Percentiles rank a stretch among this genome's conserved stretches.
Conservation (phyloP, 1,140 invertebrate species). For the Drosophila saltans region DNA sequence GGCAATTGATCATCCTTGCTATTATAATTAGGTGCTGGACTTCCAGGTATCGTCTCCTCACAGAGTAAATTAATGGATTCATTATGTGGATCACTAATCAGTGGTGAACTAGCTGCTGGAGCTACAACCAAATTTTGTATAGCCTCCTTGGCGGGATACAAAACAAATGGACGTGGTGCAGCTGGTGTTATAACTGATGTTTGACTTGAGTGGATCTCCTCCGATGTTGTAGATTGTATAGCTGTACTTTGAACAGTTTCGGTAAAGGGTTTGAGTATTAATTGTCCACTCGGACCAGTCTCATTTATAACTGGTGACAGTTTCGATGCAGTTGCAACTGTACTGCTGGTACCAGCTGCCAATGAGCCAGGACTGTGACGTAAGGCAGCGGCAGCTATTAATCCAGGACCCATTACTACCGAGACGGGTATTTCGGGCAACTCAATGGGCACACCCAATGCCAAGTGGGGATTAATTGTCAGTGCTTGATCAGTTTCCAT, state of each 20-base stretch:
- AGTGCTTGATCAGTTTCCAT: constrained; percentile 2
- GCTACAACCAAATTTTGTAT: constrained; percentile 33
- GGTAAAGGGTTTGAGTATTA: constrained; percentile 11
- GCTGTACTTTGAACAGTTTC: constrained; percentile 13
- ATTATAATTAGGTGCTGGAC: constrained; percentile 87
- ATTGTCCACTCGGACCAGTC: neutral
- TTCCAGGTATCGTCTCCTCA: constrained; percentile 94
- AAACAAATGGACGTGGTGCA: constrained; percentile 39
- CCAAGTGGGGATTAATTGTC: neutral
- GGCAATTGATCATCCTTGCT: constrained; percentile 79
- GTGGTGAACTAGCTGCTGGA: constrained; percentile 50
- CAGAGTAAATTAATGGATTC: constrained; percentile 89
- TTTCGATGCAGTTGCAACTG: neutral
- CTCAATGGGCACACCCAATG: constrained; percentile 67
- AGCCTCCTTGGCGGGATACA: constrained; percentile 49
- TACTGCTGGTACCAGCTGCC: no score
- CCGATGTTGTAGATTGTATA: neutral
- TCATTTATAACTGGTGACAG: neutral
- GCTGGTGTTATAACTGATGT: neutral
- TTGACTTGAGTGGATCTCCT: constrained; percentile 1
- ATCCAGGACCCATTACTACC: constrained; percentile 60
- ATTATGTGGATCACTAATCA: constrained; percentile 78
- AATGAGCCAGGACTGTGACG: constrained; percentile 45
- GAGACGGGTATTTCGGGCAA: constrained; percentile 75
- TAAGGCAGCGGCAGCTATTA: constrained; percentile 43